Evolutionary conservation across 2,888 invertebrate genomes (phyloP).

Genomic region (Drosophila rubida): DNA sequence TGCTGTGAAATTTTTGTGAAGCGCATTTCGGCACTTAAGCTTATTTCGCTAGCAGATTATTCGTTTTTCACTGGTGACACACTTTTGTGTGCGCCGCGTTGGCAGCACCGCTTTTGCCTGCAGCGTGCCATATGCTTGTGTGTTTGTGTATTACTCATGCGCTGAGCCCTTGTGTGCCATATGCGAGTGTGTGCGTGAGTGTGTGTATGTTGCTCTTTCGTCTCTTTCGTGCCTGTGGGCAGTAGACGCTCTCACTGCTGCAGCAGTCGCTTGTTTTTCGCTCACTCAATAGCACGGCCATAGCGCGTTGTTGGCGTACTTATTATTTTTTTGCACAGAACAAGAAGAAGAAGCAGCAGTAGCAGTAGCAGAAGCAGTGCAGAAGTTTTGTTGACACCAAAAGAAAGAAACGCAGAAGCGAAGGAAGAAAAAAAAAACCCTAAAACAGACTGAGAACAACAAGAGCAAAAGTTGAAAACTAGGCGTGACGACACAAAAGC

Average conservation of each 20-base stretch:
- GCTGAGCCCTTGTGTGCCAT: constrained; percentile 56
- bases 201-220: constrained; percentile 45
- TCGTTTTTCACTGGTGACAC: constrained; percentile 51
- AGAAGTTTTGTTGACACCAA: constrained; percentile 70
- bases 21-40: neutral
- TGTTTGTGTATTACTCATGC: constrained; percentile 62
- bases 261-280: constrained; percentile 69
- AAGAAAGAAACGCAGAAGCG: constrained; percentile 38
- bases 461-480: constrained; percentile 43
- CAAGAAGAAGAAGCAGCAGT: constrained; percentile 51
- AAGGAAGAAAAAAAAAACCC: constrained; percentile 48
- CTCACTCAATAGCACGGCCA: constrained; percentile 65
- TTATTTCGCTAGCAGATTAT: neutral
- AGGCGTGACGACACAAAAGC: constrained; percentile 56
- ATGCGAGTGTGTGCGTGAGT: constrained; percentile 42
- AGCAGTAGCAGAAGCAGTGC: constrained; percentile 47
- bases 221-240: constrained; percentile 59
- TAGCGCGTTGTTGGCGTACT: constrained; percentile 62
- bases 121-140: constrained; percentile 61
- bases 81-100: constrained; percentile 40
- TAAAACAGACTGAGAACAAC: constrained; percentile 39
- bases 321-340: constrained; percentile 56
- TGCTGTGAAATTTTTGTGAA: constrained; percentile 3
- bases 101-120: constrained; percentile 52
- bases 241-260: constrained; percentile 47